phyloP scores from a whole-genome alignment of 2,888 invertebrate species.

The Tanytarsus gracilentus region DNA sequence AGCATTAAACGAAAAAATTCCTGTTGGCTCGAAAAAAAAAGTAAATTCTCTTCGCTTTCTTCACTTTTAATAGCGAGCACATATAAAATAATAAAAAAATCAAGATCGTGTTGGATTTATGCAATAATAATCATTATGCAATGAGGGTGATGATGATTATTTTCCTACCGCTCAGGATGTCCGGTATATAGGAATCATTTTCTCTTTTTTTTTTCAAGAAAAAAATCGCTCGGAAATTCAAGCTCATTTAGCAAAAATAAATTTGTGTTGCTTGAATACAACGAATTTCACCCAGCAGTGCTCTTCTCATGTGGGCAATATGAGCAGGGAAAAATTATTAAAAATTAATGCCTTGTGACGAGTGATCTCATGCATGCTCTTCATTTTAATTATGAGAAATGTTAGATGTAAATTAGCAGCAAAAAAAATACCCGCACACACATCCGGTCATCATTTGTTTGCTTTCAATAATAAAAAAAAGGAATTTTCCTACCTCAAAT shows the following conservation, averaged over 20 bases:
- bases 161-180: conserved; percentile 5
- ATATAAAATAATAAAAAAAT: not conserved
- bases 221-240: conserved; percentile 14
- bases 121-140: conserved; percentile 29
- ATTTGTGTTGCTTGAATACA: not conserved
- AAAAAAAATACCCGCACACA: not conserved
- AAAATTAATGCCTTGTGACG: conserved; percentile 23
- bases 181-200: conserved; percentile 3
- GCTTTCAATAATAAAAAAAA: not conserved
- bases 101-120: not conserved
- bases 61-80: not conserved
- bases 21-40: too few relatives aligned
- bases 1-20: conserved; percentile 9
- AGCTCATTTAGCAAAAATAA: not conserved
- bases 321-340: conserved; percentile 19
- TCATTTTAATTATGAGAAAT: conserved; percentile 22
- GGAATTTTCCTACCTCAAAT: too few relatives aligned
- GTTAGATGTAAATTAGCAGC: not conserved
- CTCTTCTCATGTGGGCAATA: not conserved
- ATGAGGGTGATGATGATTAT: not conserved
- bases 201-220: not conserved
- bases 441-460: not conserved
- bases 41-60: not conserved
- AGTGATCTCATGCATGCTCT: conserved; percentile 8
- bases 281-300: too few relatives aligned